Evolutionary conservation across 2,113 vertebrate genomes (phyloP).

Genomic region (Phyllopteryx taeniolatus): DNA sequence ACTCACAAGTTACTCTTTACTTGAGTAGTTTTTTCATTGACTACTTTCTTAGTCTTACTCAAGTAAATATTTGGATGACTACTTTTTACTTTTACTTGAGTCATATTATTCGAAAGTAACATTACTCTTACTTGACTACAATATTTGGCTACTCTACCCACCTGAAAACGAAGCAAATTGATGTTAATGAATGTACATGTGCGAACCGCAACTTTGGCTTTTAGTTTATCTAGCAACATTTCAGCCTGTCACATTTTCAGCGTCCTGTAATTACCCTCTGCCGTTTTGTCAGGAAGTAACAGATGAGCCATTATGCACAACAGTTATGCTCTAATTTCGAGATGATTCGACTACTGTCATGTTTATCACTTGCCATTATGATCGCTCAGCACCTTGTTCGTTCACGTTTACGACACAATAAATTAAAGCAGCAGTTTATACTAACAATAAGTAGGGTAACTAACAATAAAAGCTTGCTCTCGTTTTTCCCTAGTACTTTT

Average conservation of each 20-base stretch:
- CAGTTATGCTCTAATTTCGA: conserved; percentile 11
- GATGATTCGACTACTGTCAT: conserved; percentile 18
- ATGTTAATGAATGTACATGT: neutral
- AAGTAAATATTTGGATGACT: too few relatives aligned
- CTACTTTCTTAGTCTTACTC: too few relatives aligned
- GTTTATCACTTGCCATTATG: conserved; percentile 1
- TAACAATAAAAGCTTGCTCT: neutral
- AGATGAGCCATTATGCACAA: conserved; percentile 21
- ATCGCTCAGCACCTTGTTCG: conserved; percentile 7
- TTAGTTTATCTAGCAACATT: conserved; percentile 5
- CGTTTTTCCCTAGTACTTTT: neutral
- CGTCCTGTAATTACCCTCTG: conserved; percentile 15
- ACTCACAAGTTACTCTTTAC: too few relatives aligned
- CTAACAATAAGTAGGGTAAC: too few relatives aligned
- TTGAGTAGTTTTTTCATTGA: too few relatives aligned
- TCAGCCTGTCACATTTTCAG: conserved; percentile 12
- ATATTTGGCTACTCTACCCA: too few relatives aligned
- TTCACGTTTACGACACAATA: neutral
- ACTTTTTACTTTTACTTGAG: too few relatives aligned
- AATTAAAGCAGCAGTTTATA: neutral
- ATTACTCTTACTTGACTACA: too few relatives aligned
- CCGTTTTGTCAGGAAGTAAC: conserved; percentile 21
- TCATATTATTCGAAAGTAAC: too few relatives aligned
- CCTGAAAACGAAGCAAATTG: too few relatives aligned
- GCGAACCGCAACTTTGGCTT: neutral